These are phyloP conservation scores for Metaphire vulgaris DNA, from an alignment of 1,140 invertebrate species.

Conservation along the genomic window DNA sequence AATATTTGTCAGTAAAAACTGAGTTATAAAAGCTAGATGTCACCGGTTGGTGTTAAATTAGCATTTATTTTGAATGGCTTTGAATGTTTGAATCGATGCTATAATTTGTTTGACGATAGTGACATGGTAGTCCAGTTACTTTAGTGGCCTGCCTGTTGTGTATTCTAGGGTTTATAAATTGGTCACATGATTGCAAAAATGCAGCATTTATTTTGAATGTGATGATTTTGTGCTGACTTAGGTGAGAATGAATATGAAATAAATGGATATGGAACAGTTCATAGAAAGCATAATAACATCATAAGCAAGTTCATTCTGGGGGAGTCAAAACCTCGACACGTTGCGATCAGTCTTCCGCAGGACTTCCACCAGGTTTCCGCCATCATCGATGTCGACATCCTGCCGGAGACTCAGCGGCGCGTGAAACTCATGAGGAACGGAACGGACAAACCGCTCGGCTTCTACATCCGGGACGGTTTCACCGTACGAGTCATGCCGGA, in stretches of 20 bases:
- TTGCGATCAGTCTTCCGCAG: constrained; percentile 81
- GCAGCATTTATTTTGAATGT: no score
- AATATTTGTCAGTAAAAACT: no score
- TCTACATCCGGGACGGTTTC: constrained; percentile 80
- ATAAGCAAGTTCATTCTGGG: constrained; percentile 39
- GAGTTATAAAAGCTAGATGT: no score
- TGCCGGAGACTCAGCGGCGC: constrained; percentile 91
- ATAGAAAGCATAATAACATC: constrained; percentile 37
- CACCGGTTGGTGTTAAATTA: no score
- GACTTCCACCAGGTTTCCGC: constrained; percentile 75
- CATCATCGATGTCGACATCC: constrained; percentile 98
- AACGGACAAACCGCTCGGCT: constrained; percentile 87
- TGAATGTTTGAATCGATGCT: no score
- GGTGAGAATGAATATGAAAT: constrained; percentile 43
- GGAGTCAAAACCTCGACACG: constrained; percentile 49
- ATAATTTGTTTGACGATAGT: no score
- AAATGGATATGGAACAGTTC: constrained; percentile 47
- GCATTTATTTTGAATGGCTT: no score
- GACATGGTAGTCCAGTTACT: no score
- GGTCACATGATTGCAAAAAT: no score
- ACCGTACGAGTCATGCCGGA: constrained; percentile 76
- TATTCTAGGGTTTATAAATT: no score
- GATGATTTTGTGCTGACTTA: no score
- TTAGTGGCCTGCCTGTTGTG: no score
- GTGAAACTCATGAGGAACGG: constrained; percentile 95